These are phyloP conservation scores for Popillia japonica DNA, from an alignment of 1,140 invertebrate species.

Conservation along the genomic window DNA sequence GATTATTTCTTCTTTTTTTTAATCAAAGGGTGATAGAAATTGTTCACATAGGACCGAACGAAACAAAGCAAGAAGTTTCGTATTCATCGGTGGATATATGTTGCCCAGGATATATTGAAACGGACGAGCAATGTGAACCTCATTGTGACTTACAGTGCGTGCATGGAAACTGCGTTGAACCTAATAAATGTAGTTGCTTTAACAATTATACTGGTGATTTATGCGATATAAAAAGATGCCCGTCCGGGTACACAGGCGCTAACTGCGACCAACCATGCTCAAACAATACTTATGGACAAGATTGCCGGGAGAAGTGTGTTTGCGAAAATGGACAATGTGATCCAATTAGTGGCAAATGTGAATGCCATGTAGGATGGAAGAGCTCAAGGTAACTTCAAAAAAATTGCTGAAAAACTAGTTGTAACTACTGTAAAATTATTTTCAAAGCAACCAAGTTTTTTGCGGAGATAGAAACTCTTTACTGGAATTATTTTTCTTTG, in stretches of 20 bases:
- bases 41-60: neutral
- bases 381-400: neutral
- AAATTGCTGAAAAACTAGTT: too few relatives aligned
- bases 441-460: neutral
- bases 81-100: neutral
- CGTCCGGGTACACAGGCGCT: neutral
- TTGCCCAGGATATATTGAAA: neutral
- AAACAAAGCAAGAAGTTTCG: neutral
- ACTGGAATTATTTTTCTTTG: neutral
- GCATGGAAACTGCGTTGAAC: neutral
- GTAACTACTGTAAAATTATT: too few relatives aligned
- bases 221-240: neutral
- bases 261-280: neutral
- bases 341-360: neutral
- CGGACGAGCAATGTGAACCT: neutral
- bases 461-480: neutral
- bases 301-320: neutral
- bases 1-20: neutral
- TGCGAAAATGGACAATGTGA: conserved; percentile 31
- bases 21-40: neutral
- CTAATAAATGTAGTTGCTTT: neutral
- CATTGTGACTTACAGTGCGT: neutral
- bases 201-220: neutral
- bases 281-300: neutral
- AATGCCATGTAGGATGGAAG: neutral